Conservation (phyloP, 2,888 invertebrate species). For the Itoplectis maculator region DNA sequence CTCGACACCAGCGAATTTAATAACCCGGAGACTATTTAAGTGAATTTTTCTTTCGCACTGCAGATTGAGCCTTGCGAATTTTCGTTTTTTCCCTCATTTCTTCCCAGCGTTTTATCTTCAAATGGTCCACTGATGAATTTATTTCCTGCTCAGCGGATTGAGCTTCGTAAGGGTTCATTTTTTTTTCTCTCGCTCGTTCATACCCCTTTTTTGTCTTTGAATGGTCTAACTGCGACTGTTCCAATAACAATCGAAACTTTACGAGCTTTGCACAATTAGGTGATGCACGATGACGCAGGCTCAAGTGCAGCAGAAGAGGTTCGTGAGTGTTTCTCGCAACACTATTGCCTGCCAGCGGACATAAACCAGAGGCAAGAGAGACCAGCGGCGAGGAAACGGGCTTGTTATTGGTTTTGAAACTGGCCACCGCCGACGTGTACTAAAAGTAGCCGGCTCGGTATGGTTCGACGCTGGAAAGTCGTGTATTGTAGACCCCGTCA, state of each 20-base stretch:
- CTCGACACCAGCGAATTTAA: too few species aligned
- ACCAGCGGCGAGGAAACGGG: conserved; percentile 18
- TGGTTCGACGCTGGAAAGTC: conserved; percentile 36
- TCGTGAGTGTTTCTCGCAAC: conserved; percentile 38
- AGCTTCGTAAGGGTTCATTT: too few species aligned
- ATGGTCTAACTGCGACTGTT: too few species aligned
- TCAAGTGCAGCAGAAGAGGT: background rate
- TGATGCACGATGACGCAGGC: conserved; percentile 11
- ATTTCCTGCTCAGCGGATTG: too few species aligned
- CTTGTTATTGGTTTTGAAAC: conserved; percentile 57
- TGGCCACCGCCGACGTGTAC: conserved; percentile 44
- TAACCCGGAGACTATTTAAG: too few species aligned
- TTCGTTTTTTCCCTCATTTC: too few species aligned
- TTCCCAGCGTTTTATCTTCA: too few species aligned
- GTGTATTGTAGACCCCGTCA: background rate
- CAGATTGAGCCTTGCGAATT: too few species aligned
- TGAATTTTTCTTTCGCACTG: too few species aligned
- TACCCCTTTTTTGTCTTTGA: too few species aligned
- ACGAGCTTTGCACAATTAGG: background rate
- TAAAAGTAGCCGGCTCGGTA: conserved; percentile 59
- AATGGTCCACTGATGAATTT: too few species aligned
- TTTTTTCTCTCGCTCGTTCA: too few species aligned
- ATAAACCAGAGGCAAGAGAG: conserved; percentile 47
- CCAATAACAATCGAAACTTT: background rate
- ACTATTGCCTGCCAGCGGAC: conserved; percentile 49